A percentile compares a stretch with the other conserved stretches of the same genome.
Evolutionary conservation across 1,140 invertebrate species (phyloP).

Genomic region (Diachasmimorpha longicaudata): DNA sequence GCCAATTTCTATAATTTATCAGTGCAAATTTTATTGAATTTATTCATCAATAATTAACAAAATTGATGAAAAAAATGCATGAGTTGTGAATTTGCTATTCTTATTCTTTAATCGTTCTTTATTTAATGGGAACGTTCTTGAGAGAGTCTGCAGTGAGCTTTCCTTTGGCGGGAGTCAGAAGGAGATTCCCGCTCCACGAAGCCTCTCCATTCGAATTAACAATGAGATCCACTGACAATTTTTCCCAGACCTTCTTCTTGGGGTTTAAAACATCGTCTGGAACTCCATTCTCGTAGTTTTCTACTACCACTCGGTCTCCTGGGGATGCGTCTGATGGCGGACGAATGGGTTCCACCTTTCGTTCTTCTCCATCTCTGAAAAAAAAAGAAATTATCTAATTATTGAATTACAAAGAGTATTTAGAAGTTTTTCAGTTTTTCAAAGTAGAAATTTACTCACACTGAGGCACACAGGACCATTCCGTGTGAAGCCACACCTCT

Average conservation of each 20-base stretch:
- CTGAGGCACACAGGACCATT: slow-evolving; percentile 91
- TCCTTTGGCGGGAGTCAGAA: slow-evolving; percentile 73
- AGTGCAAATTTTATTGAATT: not conserved
- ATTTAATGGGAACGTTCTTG: slow-evolving; percentile 80
- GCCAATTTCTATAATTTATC: not conserved
- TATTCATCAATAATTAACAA: too few relatives aligned
- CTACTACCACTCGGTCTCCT: slow-evolving; percentile 83
- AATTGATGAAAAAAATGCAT: too few relatives aligned
- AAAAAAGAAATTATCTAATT: not conserved
- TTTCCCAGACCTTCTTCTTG: slow-evolving; percentile 99
- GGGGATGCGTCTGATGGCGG: slow-evolving; percentile 74
- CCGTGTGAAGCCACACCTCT: slow-evolving; percentile 87
- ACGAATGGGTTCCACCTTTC: slow-evolving; percentile 83
- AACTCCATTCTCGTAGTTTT: slow-evolving; percentile 79
- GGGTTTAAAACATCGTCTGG: slow-evolving; percentile 92
- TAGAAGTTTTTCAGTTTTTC: not conserved
- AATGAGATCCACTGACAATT: slow-evolving; percentile 78
- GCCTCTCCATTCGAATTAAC: slow-evolving; percentile 78
- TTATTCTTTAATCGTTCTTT: slow-evolving; percentile 40
- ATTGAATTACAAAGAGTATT: too few relatives aligned
- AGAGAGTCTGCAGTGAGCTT: slow-evolving; percentile 73
- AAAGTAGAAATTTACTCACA: slow-evolving; percentile 62
- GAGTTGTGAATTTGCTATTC: not conserved
- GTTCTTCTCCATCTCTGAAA: slow-evolving; percentile 70
- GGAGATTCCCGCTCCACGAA: slow-evolving; percentile 81